phyloP scores from a whole-genome alignment of 2,888 invertebrate genomes.

The Melanargia galathea region DNA sequence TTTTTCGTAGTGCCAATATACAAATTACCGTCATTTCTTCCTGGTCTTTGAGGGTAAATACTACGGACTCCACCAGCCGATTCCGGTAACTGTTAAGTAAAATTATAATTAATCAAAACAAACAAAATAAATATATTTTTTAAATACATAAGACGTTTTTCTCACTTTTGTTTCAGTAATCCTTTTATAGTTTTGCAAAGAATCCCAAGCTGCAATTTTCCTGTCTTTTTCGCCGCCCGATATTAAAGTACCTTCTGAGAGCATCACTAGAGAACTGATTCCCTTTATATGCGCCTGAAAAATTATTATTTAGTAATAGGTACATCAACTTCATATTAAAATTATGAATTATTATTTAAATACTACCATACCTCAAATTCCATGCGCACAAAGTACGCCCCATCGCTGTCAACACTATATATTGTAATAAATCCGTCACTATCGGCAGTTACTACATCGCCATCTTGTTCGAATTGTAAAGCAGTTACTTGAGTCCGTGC shows the following conservation, averaged over 20 bases:
- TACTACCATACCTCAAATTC: constrained; percentile 86
- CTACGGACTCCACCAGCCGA: constrained; percentile 94
- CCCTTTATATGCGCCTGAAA: constrained; percentile 91
- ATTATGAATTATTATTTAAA: neutral
- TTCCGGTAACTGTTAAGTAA: constrained; percentile 86
- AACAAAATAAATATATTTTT: constrained; percentile 38
- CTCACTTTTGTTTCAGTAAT: constrained; percentile 93
- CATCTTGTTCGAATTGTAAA: constrained; percentile 94
- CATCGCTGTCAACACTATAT: constrained; percentile 94
- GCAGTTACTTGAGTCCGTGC: constrained; percentile 93
- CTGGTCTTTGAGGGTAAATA: constrained; percentile 93
- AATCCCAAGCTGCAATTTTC: constrained; percentile 96
- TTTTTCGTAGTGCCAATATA: constrained; percentile 95
- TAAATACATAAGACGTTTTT: neutral
- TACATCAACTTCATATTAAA: too few relatives aligned
- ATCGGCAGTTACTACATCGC: constrained; percentile 96
- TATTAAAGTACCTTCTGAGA: constrained; percentile 94
- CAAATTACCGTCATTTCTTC: constrained; percentile 93
- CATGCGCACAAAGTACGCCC: constrained; percentile 93
- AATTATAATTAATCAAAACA: neutral
- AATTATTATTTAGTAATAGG: neutral
- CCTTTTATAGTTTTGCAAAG: constrained; percentile 93
- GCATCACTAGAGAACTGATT: constrained; percentile 92
- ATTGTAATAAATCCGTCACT: constrained; percentile 95
- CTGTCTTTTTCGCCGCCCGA: constrained; percentile 95